Conservation (phyloP, 2,113 vertebrate genomes). For the Eretmochelys imbricata region DNA sequence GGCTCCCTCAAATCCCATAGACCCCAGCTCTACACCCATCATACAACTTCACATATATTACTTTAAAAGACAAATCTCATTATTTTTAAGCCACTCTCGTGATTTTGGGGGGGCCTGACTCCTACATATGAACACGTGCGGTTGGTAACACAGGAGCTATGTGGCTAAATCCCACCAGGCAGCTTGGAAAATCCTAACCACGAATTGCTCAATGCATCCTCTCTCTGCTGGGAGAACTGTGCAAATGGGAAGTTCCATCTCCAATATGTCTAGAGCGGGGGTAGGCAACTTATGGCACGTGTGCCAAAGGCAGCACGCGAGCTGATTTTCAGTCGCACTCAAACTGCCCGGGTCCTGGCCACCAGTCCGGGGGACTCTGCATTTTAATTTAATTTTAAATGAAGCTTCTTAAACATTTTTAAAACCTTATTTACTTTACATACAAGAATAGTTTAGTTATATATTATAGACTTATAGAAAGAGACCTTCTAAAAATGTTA, state of each 20-base stretch:
- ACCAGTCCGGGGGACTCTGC: too few species aligned
- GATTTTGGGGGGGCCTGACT: not conserved
- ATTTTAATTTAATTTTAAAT: too few species aligned
- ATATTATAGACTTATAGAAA: too few species aligned
- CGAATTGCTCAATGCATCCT: accelerated
- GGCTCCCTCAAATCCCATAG: too few species aligned
- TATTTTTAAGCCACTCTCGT: not conserved
- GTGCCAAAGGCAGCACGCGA: too few species aligned
- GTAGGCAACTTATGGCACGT: too few species aligned
- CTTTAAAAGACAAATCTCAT: not conserved
- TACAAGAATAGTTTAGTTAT: too few species aligned
- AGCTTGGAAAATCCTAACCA: not conserved
- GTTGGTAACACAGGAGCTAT: not conserved
- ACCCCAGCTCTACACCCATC: not conserved
- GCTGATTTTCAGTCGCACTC: too few species aligned
- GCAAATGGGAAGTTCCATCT: not conserved
- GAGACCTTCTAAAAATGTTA: too few species aligned
- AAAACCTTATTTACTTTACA: too few species aligned
- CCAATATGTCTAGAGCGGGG: accelerated
- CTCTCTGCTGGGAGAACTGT: not conserved
- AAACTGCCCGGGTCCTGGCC: too few species aligned
- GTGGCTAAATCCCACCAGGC: not conserved
- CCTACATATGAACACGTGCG: not conserved
- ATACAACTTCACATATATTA: not conserved
- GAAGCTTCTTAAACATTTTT: too few species aligned